phyloP scores from a whole-genome alignment of 2,888 invertebrate genomes.

The Liodrosophila aerea region DNA sequence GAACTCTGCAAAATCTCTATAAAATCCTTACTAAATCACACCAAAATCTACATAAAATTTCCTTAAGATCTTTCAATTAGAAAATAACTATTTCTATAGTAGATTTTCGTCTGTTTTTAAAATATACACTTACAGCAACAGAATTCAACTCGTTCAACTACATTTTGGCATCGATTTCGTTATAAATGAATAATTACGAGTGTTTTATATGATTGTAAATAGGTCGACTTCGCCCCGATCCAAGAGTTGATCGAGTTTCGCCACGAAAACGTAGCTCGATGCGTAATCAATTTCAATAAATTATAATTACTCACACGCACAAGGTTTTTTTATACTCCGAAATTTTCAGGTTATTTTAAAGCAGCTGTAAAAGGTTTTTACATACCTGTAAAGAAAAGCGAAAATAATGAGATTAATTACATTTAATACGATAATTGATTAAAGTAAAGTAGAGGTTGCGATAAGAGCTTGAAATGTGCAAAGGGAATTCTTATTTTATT shows the following conservation, averaged over 20 bases:
- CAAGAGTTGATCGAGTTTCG: conserved; percentile 38
- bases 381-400: conserved; percentile 58
- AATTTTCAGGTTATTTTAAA: conserved; percentile 2
- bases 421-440: conserved; percentile 7
- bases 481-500: not conserved
- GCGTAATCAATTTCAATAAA: conserved; percentile 73
- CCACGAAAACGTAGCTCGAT: conserved; percentile 24
- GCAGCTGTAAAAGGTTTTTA: conserved; percentile 28
- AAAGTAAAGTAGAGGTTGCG: not conserved
- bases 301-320: conserved; percentile 69
- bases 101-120: not conserved
- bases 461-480: not conserved
- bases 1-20: too few relatives aligned
- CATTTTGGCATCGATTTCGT: conserved; percentile 41
- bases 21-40: too few relatives aligned
- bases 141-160: conserved; percentile 29
- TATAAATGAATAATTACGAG: conserved; percentile 70
- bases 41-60: too few relatives aligned
- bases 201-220: conserved; percentile 38
- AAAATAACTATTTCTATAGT: not conserved
- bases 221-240: conserved; percentile 48
- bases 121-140: not conserved
- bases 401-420: conserved; percentile 36
- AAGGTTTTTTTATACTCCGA: conserved; percentile 4
- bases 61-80: too few relatives aligned